Percentiles rank a stretch among this genome's conserved stretches.
phyloP scores from a whole-genome alignment of 53 echinoderm and acorn worm genomes.

The Pentamera pediparva region DNA sequence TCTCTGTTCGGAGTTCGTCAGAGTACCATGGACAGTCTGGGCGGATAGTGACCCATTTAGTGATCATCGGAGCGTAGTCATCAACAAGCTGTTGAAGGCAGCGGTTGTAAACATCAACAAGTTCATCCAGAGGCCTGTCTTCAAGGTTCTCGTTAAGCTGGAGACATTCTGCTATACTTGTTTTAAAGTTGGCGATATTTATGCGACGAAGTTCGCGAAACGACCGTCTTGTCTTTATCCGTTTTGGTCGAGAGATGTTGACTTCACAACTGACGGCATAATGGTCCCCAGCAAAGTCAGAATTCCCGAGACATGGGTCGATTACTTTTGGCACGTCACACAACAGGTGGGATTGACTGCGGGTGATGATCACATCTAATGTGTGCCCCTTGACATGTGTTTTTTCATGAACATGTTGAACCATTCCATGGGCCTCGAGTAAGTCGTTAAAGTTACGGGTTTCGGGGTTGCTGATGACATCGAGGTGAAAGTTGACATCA shows the following conservation, averaged over 20 bases:
- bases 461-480: no score
- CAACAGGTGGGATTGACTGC: background rate
- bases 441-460: no score
- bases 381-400: no score
- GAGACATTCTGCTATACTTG: background rate
- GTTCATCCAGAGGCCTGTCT: background rate
- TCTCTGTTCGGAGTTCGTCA: background rate
- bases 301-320: background rate
- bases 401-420: no score
- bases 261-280: background rate
- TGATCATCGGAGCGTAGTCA: background rate
- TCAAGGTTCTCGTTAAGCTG: background rate
- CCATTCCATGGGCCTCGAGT: no score
- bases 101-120: background rate
- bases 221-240: background rate
- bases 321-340: background rate
- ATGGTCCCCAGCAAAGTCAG: background rate
- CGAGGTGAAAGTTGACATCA: no score
- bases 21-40: slow-evolving; percentile 1
- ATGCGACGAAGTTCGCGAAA: background rate
- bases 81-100: background rate
- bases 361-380: no score
- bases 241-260: background rate
- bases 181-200: background rate
- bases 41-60: background rate